Conservation (phyloP, 2,888 invertebrate genomes). For the Tiliacea citrago region DNA sequence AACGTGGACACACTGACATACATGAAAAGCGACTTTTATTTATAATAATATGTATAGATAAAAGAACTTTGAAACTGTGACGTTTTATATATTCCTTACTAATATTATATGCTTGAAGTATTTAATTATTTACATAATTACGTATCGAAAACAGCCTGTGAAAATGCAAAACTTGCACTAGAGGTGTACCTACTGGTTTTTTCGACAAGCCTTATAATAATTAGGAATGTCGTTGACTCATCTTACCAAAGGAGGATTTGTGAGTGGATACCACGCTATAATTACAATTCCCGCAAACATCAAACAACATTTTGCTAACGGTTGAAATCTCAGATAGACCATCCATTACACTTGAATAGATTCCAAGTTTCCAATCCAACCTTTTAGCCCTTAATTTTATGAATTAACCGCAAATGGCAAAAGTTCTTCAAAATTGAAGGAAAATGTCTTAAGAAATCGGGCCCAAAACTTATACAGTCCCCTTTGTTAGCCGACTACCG, state of each 20-base stretch:
- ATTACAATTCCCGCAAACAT: not conserved
- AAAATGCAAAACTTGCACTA: not conserved
- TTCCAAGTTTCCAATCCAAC: slow-evolving; percentile 49
- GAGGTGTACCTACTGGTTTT: not conserved
- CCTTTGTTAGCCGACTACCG: slow-evolving; percentile 34
- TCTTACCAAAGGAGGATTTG: not conserved
- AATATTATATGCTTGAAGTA: not conserved
- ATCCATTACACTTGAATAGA: too few relatives aligned
- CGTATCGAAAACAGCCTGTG: not conserved
- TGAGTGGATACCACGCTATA: not conserved
- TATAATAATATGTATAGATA: too few relatives aligned
- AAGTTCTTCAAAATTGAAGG: slow-evolving; percentile 58
- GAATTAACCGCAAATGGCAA: slow-evolving; percentile 55
- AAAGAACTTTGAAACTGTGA: not conserved
- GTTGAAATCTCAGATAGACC: slow-evolving; percentile 28
- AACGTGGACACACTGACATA: too few relatives aligned
- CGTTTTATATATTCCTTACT: not conserved
- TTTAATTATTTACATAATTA: not conserved
- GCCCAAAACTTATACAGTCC: slow-evolving; percentile 43
- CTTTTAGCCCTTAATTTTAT: slow-evolving; percentile 51
- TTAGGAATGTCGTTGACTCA: not conserved
- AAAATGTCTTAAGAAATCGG: slow-evolving; percentile 48
- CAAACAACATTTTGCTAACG: slow-evolving; percentile 10
- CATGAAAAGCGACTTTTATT: too few relatives aligned
- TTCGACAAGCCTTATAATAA: not conserved